Evolutionary conservation across 2,113 vertebrate genomes (phyloP), one percentile per base, ranked within the genome.

Genomic region (Melanocharis versteri): DNA sequence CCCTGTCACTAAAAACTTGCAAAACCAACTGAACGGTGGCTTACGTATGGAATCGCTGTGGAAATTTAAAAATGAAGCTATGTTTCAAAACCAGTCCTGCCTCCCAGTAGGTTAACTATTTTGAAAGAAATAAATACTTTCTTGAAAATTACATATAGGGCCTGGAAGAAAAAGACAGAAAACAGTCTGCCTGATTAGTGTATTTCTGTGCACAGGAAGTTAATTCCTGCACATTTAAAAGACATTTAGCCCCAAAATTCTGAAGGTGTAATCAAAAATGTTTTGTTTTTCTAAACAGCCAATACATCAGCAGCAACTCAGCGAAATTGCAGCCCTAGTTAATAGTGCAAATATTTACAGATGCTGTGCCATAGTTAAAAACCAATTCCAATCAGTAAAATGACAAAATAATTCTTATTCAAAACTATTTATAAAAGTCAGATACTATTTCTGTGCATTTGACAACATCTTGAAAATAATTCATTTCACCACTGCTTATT

Each of bases 221-320:
- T 69, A 27, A 31, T 64, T 79, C 48, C 56, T 76, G 31, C 0
- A 0, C 0, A 0, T 18, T 37, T 78, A 53, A 57, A 68, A 56
- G 53, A 69, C 58, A 90, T 44, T 48, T 30, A 79, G 44, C 31
- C 48, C 47, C 61, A 31, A 71, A 93, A 90, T 76, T 69, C 42
- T 68, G 30, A 78, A 51, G 8, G 11, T 37, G 12, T 20, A 64
- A 69, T 73, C 61, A 70, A 83, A 94, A 69, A 37, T 4, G 4
- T 31, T 77, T 61, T 23, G 24, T 53, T 86, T 65, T 39, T 86
- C 54, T 57, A 57, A 68, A 51, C 9, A 88, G 53, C 13, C 50
- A 64, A 44, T 10, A 26, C 9, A 37, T 27, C 47, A 79, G 21
- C 37, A 66, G 45, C 27, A 90, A 51, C 10, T 60, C 22, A 22